Base-by-base conservation (phyloP, 2,113 vertebrate genomes). In the Colistium nudipinnis region DNA sequence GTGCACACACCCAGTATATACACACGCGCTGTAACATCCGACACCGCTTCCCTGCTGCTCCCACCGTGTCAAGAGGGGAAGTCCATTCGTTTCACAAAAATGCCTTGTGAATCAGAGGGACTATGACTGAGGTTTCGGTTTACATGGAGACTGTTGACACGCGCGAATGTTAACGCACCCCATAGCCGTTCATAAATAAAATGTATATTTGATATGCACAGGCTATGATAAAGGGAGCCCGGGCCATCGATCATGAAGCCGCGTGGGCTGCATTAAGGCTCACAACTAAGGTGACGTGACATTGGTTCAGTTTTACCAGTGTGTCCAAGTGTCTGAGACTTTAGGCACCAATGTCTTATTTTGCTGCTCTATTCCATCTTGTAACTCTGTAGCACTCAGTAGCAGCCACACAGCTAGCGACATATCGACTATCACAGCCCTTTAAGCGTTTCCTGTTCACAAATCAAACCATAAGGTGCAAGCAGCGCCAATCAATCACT, bases 101-200 rank as follows among this genome's bases (percentile, higher is more conserved):
- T 57, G 56, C 74, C 67, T 47, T 80, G 77, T 76, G 84, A 88
- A 87, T 85, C 70, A 71, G 76, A 65, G 70, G 60, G 70, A 55
- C 49, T 72, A 51, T 39, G 62, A 64, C 63, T 48, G 53, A 70
- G 82, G 75, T 85, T 76, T 91, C 85, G 51, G 28, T 74, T 91
- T 88, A 89, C 87, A 84, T 10, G 20, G 61, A 65, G 67, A 63
- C 62, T 67, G 76, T 88, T 83, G 82, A 87, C 78, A 43, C 52
- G 20, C 52, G 35, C 3, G 17, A 20, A n/a, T 16, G 30, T 20
- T 35, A 33, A 19, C 56, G 66, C 55, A 74, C 84, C 54, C n/a
- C 49, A 36, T 82, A 83, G 78, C 81, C 77, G 62, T 83, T 82
- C 82, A 83, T 87, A 89, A 84, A 89, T 83, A 74, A 80, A 70